These are phyloP conservation scores for Cyphomyrus discorhynchus DNA, from an alignment of 2,113 vertebrate species.

Conservation along the genomic window DNA sequence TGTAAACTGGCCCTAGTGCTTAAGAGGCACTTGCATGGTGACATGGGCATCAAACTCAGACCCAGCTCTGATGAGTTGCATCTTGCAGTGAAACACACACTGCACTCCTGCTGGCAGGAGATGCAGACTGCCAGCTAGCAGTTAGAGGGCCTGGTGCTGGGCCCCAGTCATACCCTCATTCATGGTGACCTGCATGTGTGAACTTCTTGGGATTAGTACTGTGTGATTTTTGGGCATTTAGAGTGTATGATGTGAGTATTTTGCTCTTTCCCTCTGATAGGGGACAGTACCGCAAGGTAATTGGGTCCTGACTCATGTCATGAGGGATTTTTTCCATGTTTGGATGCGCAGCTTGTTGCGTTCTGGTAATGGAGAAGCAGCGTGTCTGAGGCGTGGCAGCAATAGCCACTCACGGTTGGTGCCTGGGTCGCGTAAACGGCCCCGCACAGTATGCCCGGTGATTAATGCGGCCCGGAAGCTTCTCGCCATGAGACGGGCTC, in stretches of 20 bases:
- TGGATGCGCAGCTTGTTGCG: background rate
- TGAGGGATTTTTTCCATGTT: background rate
- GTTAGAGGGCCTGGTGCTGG: background rate
- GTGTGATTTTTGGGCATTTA: background rate
- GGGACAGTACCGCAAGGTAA: background rate
- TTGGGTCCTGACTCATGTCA: background rate
- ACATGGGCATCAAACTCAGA: background rate
- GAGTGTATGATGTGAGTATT: background rate
- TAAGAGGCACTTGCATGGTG: background rate
- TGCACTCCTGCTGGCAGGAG: background rate
- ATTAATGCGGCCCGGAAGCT: background rate
- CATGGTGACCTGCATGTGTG: background rate
- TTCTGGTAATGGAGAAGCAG: background rate
- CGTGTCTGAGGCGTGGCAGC: background rate
- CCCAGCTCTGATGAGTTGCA: background rate
- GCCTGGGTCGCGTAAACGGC: background rate
- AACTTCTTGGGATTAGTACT: background rate
- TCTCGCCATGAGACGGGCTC: background rate
- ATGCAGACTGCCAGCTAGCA: background rate
- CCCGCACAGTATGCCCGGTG: background rate
- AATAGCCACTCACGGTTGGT: background rate
- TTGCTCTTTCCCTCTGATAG: background rate
- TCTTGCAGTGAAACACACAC: background rate
- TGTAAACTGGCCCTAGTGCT: background rate
- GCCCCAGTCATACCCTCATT: background rate